phyloP scores from a whole-genome alignment of 2,888 invertebrate genomes.

The Zaprionus bogoriensis region DNA sequence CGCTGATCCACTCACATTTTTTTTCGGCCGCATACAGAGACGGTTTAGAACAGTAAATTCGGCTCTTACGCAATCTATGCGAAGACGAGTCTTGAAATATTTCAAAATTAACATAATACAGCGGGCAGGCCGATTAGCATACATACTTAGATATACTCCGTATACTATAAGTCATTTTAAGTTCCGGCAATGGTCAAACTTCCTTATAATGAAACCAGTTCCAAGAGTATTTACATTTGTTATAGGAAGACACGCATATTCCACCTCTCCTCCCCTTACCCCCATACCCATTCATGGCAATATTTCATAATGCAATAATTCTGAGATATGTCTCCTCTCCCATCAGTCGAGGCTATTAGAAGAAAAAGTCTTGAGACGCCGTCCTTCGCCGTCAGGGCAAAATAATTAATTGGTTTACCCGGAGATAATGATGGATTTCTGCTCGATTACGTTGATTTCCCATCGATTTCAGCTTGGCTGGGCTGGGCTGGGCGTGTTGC shows the following conservation, averaged over 20 bases:
- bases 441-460: conserved; percentile 3
- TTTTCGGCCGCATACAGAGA: conserved; percentile 14
- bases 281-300: neutral
- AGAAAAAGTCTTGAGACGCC: too few species aligned
- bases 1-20: conserved; percentile 12
- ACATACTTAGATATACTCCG: conserved; percentile 6
- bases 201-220: conserved; percentile 59
- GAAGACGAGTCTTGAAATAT: neutral
- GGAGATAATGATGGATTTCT: conserved; percentile 20
- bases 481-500: conserved; percentile 9
- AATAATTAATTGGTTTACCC: conserved; percentile 42
- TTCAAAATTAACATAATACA: conserved; percentile 42
- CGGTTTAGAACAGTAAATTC: conserved; percentile 1
- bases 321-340: conserved; percentile 22
- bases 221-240: conserved; percentile 10
- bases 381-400: too few species aligned
- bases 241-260: conserved; percentile 4
- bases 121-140: conserved; percentile 24
- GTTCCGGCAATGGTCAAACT: conserved; percentile 62
- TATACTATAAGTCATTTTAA: conserved; percentile 41
- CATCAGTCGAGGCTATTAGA: conserved; percentile 28
- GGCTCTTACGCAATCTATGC: conserved; percentile 18
- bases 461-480: conserved; percentile 3
- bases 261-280: neutral
- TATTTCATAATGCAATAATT: conserved; percentile 37